phyloP scores from a whole-genome alignment of 2,888 invertebrate species.

The Meloe dianella region DNA sequence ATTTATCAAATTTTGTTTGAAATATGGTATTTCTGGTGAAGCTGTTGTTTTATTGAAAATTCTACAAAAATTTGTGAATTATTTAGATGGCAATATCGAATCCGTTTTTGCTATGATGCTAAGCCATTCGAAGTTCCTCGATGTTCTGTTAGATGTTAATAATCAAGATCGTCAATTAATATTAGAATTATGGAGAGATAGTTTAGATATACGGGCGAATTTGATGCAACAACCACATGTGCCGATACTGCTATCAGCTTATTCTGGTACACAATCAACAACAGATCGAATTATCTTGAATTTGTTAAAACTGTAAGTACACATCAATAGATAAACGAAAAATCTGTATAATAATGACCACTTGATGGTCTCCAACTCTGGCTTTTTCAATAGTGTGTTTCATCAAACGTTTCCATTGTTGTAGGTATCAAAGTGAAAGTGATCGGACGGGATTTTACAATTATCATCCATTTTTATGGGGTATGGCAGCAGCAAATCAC shows the following conservation, averaged over 20 bases:
- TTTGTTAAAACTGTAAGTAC: slow-evolving; percentile 70
- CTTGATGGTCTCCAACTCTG: too few species aligned
- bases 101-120: slow-evolving; percentile 76
- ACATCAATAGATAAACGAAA: slow-evolving; percentile 35
- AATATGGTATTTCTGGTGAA: slow-evolving; percentile 63
- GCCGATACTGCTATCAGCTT: slow-evolving; percentile 78
- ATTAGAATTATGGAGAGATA: slow-evolving; percentile 65
- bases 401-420: slow-evolving; percentile 15
- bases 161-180: slow-evolving; percentile 57
- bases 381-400: not conserved
- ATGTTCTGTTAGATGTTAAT: slow-evolving; percentile 66
- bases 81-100: slow-evolving; percentile 61
- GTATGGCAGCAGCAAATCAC: slow-evolving; percentile 78
- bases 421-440: slow-evolving; percentile 50
- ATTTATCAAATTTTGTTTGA: slow-evolving; percentile 70
- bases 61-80: slow-evolving; percentile 64
- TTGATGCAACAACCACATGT: slow-evolving; percentile 73
- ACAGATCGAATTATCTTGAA: slow-evolving; percentile 75
- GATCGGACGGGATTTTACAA: slow-evolving; percentile 52
- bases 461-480: slow-evolving; percentile 80
- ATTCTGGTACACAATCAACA: slow-evolving; percentile 72
- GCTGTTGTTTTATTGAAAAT: slow-evolving; percentile 53
- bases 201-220: slow-evolving; percentile 69
- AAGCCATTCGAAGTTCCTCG: slow-evolving; percentile 79
- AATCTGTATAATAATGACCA: too few species aligned